Conservation (phyloP, 2,888 invertebrate species). For the Folsomia manolachei region DNA sequence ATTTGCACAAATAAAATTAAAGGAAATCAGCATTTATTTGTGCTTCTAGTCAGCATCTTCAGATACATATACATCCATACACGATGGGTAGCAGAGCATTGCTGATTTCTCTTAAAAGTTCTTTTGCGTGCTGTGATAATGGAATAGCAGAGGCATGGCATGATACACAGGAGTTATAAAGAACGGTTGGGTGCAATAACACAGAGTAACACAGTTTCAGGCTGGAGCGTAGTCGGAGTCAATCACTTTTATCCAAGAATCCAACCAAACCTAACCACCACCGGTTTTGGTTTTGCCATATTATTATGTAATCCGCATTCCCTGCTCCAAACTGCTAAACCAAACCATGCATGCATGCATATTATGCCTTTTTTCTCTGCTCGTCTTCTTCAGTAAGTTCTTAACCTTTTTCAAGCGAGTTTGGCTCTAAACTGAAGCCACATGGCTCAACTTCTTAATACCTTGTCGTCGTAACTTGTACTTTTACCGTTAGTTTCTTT, state of each 20-base stretch:
- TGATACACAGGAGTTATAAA: slow-evolving; percentile 1
- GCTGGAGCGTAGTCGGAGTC: slow-evolving; percentile 10
- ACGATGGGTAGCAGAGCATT: too few species aligned
- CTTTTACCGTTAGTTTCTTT: neutral
- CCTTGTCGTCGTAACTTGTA: neutral
- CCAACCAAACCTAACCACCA: neutral
- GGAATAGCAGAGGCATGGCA: neutral
- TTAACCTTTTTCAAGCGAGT: too few species aligned
- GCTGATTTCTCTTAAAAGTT: neutral
- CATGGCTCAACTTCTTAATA: too few species aligned
- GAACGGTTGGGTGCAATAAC: slow-evolving; percentile 45
- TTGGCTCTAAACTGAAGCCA: too few species aligned
- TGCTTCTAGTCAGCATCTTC: neutral
- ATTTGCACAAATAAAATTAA: too few species aligned
- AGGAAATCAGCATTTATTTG: neutral
- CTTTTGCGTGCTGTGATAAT: neutral
- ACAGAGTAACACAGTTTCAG: slow-evolving; percentile 48
- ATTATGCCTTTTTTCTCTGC: too few species aligned
- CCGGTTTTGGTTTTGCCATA: too few species aligned
- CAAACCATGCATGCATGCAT: neutral
- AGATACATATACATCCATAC: too few species aligned
- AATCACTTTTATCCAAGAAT: slow-evolving; percentile 4
- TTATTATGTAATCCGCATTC: too few species aligned
- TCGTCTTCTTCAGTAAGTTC: too few species aligned
- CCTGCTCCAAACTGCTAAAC: too few species aligned